Base-by-base conservation (phyloP, 1,140 invertebrate species). In the Cotesia typhae region DNA sequence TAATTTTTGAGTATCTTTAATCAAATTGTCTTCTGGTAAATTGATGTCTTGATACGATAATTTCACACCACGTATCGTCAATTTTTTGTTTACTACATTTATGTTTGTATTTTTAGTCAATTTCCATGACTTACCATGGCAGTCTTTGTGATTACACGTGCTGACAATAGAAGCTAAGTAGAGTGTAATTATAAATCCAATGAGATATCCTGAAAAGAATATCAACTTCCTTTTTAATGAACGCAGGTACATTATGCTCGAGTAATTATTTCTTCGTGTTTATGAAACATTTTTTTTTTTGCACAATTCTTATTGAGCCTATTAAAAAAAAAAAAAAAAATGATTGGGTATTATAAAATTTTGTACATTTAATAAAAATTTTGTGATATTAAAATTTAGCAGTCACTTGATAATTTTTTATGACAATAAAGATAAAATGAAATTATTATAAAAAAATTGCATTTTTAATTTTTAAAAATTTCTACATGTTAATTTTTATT, bases 181-280 rank as follows among this genome's bases (percentile, higher is more conserved):
- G 7, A 79, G 38, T 3, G 77, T 69, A 14, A 76, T 14, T 38
- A 72, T 5, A 67, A 78, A 80, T 10, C 81, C 81, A 61, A 82
- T 77, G 10, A 73, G 61, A 53, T 75, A 82, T 68, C 82, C 82
- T 5, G 75, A 17, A 5, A 74, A 12, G 69, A 80, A 78, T 59
- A 75, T 71, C 63, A 63, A 10, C 61, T 74, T 70, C n/a, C 12
- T 59, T 70, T 64, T 75, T 10, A 77, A 38, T 7, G 35, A 67
- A 35, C 47, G 53, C 4, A 72, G 64, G 36, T 35, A 67, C 71
- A 72, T 72, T 35, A 35, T 67, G 65, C 10, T 6, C 3, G 5
- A 28, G 6, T 28, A 67, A 37, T 10, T 14, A 37, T 37, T 20
- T 5, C 1, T 4, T 7, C 7, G 7, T 53, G 52, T 53, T 60